These are phyloP conservation scores for Leucosticte australis DNA, from an alignment of 2,113 vertebrate species.

Conservation along the genomic window DNA sequence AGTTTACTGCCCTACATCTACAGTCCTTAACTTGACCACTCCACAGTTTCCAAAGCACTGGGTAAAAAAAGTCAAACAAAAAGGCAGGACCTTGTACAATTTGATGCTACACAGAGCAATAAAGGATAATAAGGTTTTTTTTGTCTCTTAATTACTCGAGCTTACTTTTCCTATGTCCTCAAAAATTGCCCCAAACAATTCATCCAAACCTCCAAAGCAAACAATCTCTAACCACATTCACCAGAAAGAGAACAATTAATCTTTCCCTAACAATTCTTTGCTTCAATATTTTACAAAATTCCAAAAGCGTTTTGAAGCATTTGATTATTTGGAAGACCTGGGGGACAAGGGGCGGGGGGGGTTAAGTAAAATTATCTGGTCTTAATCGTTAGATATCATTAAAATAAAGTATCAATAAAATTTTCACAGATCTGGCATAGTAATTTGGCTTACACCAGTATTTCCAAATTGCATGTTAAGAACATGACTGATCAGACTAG, in stretches of 20 bases:
- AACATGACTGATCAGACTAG: background rate
- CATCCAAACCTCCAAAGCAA: background rate
- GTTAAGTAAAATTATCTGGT: background rate
- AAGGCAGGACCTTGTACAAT: background rate
- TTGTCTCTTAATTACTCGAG: background rate
- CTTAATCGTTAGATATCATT: background rate
- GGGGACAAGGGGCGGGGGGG: accelerated
- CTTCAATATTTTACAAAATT: background rate
- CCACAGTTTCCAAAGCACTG: background rate
- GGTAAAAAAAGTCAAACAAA: background rate
- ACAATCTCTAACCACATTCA: background rate
- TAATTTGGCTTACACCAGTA: background rate
- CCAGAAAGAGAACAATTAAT: background rate
- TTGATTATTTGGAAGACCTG: background rate
- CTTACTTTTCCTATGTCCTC: background rate
- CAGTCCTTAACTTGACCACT: background rate
- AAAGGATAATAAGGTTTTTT: background rate
- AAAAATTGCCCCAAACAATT: background rate
- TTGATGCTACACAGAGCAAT: background rate
- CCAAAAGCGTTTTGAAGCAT: background rate
- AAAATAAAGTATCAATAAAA: background rate
- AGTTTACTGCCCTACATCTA: background rate
- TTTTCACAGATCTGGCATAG: background rate
- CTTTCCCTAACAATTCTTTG: background rate
- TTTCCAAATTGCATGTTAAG: background rate